Conservation (phyloP, 1,140 invertebrate genomes). For the Paraescarpia echinospica region DNA sequence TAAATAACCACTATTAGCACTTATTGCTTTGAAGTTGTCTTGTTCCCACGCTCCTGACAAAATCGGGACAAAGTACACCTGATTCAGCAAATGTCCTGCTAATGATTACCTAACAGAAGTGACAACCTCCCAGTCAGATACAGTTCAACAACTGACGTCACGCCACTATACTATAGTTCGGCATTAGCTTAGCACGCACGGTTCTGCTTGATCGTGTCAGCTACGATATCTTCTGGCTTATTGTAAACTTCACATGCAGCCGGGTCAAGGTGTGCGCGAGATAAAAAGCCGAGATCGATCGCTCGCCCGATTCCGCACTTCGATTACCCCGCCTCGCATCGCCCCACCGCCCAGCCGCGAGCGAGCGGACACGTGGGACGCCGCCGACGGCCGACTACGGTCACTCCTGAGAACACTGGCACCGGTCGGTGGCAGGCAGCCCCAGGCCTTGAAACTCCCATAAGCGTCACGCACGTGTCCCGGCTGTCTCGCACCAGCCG, state of each 20-base stretch:
- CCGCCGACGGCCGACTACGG: no score
- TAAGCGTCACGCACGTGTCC: not conserved
- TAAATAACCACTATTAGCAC: no score
- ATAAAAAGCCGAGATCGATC: not conserved
- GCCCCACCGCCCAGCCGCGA: not conserved
- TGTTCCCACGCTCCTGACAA: no score
- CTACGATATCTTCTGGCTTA: not conserved
- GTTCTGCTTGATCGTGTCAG: not conserved
- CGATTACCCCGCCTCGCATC: not conserved
- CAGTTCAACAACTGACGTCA: no score
- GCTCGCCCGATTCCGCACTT: not conserved
- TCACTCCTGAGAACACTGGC: not conserved
- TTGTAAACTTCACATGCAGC: no score
- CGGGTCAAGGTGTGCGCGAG: not conserved
- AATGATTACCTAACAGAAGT: no score
- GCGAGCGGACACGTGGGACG: not conserved
- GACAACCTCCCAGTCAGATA: no score
- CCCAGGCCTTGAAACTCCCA: not conserved
- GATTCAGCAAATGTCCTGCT: no score
- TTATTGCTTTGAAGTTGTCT: no score
- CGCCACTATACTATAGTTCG: no score
- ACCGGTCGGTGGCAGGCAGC: not conserved
- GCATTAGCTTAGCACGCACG: not conserved
- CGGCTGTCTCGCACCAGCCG: not conserved
- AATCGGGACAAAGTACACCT: no score